phyloP scores from a whole-genome alignment of 2,113 vertebrate genomes.

The Kobus ellipsiprymnus region DNA sequence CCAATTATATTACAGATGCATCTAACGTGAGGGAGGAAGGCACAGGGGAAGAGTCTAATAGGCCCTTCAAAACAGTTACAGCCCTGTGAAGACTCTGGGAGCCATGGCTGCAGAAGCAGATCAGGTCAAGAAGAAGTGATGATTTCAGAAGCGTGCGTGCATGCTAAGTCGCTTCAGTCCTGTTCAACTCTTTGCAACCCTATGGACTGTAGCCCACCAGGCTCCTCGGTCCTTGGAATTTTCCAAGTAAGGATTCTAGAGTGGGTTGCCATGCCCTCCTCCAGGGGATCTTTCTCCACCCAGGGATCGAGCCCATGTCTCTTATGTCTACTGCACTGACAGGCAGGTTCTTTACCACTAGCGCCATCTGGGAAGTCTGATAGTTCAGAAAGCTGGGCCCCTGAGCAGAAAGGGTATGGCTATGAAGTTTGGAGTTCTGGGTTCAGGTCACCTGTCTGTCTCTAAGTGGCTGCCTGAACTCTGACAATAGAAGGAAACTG shows the following conservation, averaged over 20 bases:
- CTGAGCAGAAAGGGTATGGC: not conserved
- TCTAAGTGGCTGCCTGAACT: not conserved
- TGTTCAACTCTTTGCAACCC: not conserved
- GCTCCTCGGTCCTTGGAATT: not conserved
- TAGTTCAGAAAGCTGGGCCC: not conserved
- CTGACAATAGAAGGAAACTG: not conserved
- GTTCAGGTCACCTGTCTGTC: not conserved
- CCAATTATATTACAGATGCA: constrained; percentile 10
- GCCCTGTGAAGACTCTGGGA: constrained; percentile 21
- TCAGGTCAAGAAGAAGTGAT: not conserved
- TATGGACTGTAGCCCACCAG: not conserved
- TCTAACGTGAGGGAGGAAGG: not conserved
- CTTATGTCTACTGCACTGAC: not conserved
- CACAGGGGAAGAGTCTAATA: not conserved
- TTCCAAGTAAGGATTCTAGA: not conserved
- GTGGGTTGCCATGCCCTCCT: not conserved
- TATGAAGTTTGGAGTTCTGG: not conserved
- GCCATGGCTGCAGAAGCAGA: not conserved
- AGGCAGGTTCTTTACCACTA: not conserved
- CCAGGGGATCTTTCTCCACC: not conserved
- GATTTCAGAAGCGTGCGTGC: not conserved
- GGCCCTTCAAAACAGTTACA: constrained; percentile 33
- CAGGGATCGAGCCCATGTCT: not conserved
- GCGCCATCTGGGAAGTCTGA: not conserved
- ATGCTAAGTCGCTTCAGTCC: not conserved